Base-by-base conservation (phyloP, 2,113 vertebrate genomes). In the Xenopus borealis region DNA sequence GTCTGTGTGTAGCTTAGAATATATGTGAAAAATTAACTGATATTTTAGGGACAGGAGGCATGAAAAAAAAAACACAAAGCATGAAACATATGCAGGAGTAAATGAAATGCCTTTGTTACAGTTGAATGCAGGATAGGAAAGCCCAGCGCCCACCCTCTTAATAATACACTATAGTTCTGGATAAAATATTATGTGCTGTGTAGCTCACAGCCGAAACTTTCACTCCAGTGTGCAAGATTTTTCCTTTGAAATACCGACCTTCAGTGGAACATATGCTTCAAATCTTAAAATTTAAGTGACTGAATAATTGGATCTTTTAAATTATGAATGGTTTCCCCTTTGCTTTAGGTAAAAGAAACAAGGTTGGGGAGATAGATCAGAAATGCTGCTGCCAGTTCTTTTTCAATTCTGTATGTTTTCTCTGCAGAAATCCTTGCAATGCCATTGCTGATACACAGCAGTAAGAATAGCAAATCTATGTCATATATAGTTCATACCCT, bases 321-420 rank as follows among this genome's bases (percentile, higher is more conserved):
- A 76, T 76, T 76, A 76, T 76, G 66, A 63, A 76, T 76, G 73
- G 46, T 44, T 75, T 69, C 45, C 59, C 73, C 73, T 76, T 69
- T 76, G 73, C 73, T 76, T 76, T 69, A 76, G 73, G 73, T 76
- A 69, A 76, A 76, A 75, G 72, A 76, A 69, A 76, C 65, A 76
- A 69, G 73, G 73, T 63, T 76, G 55, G 55, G 30, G 50, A 76
- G 73, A 69, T 62, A 62, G 65, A 68, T 75, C 65, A 75, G 79
- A 79, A 75, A 61, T 62, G 58, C 72, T 75, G 65, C 73, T 63
- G 73, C 59, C 59, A 62, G 66, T 69, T 55, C 62, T 52, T 66
- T 75, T 75, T 62, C 63, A 57, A 76, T 69, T 69, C 73, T 69
- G 45, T 62, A 61, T 69, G 30, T 69, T 69, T 69, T 55, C 66